A percentile compares a stretch with the other conserved stretches of the same genome.
phyloP scores from a whole-genome alignment of 2,888 invertebrate genomes.

The Tupiocoris notatus region DNA sequence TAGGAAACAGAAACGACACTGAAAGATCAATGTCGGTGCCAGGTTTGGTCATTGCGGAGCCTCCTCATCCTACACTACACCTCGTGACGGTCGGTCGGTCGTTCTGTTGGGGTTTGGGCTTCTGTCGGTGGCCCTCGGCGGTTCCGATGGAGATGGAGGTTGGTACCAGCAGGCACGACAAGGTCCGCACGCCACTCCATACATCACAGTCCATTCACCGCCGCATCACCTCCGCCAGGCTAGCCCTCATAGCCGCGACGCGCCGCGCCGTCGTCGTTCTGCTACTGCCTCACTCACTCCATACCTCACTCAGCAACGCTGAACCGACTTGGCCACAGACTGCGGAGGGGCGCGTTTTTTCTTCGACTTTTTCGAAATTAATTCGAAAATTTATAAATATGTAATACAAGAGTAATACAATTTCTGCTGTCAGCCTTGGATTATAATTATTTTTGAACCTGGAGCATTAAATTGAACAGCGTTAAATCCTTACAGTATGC shows the following conservation, averaged over 20 bases:
- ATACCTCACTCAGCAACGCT: no score
- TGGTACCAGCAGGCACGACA: conserved; percentile 20
- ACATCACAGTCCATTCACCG: conserved; percentile 50
- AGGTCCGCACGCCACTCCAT: conserved; percentile 51
- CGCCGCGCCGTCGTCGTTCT: neutral
- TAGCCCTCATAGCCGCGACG: neutral
- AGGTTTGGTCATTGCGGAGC: conserved; percentile 37
- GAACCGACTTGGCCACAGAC: neutral
- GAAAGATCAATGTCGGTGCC: conserved; percentile 44
- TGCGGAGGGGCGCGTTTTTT: neutral
- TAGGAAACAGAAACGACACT: no score
- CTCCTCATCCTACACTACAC: neutral
- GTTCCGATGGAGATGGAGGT: neutral
- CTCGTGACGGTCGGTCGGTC: no score
- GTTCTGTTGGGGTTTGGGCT: neutral
- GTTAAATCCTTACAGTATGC: no score
- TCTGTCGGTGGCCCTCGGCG: neutral
- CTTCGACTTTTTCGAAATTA: no score
- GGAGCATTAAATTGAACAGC: no score
- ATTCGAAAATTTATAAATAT: no score
- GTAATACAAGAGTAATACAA: no score
- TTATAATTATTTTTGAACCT: no score
- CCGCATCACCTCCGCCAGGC: conserved; percentile 43
- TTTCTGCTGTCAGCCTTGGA: no score
- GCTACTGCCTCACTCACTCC: no score